Base-by-base conservation (phyloP, 2,888 invertebrate genomes). In the Muscina levida region DNA sequence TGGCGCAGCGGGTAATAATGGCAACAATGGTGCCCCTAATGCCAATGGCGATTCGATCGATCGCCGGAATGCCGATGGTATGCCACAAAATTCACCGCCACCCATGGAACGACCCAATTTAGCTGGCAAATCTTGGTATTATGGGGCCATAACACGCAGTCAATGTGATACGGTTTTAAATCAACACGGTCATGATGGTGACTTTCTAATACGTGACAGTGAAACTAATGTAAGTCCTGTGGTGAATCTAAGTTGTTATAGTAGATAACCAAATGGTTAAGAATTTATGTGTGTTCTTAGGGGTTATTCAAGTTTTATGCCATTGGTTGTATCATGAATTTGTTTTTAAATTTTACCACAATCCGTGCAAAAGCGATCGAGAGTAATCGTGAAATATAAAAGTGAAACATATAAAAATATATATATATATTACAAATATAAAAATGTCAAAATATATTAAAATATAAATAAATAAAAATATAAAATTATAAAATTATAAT, bases 151-250 rank as follows among this genome's bases (percentile, higher is more conserved):
- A 89, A 96, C 98, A 59, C 94, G 99, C 87, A 96, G 96, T 86
- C 97, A 98, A 91, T 98, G 98, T 93, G 99, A 99, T 92, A 95
- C 95, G 86, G 93, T 99, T 90, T 94, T 99, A 89, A 97, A 97
- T 92, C 96, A 97, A 90, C 96, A 96, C 90, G 99, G 98, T 17
- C 96, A 96, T 89, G 97, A 99, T 91, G 99, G 99, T 11, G 99
- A 99, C 92, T 99, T 98, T 93, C 95, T 99, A 88, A 98, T 99
- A 87, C 93, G 99, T 86, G 99, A 99, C 92, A 98, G 98, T 90
- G 99, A 99, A 93, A 98, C 99, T 87, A 99, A 98, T 92, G 99
- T 98, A 91, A 95, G 96, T 93, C 22, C 6, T 15, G 17, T n/a
- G n/a, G n/a, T n/a, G n/a, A n/a, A n/a, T n/a, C n/a, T n/a, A n/a